Evolutionary conservation across 2,113 vertebrate species (phyloP).

Genomic region (Laterallus jamaicensis): DNA sequence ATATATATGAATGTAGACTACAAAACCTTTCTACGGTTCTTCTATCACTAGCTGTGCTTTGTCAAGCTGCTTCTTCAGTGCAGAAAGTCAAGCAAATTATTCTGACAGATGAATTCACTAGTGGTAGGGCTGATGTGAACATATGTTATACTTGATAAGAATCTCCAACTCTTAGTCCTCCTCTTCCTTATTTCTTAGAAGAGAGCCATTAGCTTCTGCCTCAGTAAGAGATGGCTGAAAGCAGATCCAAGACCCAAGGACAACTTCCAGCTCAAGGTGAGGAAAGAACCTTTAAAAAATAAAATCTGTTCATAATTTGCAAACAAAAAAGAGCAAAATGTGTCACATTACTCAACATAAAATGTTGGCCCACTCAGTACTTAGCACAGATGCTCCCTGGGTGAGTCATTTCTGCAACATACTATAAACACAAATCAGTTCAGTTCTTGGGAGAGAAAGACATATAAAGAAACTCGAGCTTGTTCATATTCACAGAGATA

Average conservation of each 20-base stretch:
- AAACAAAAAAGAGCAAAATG: constrained; percentile 55
- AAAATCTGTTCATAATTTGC: background rate
- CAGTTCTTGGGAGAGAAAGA: background rate
- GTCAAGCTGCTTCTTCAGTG: background rate
- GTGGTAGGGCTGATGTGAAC: background rate
- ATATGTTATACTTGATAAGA: background rate
- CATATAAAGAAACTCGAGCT: background rate
- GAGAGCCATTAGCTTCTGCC: background rate
- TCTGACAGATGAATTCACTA: background rate
- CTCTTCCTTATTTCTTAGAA: background rate
- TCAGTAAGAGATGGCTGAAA: background rate
- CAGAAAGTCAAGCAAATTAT: background rate
- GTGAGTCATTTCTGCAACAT: constrained; percentile 42
- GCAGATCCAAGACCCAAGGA: background rate
- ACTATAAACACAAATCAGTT: constrained; percentile 19
- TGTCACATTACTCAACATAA: constrained; percentile 25
- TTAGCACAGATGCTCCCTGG: constrained; percentile 45
- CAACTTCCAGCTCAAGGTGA: background rate
- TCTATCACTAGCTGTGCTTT: background rate
- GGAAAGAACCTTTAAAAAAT: background rate
- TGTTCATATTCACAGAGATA: background rate
- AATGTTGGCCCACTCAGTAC: constrained; percentile 37
- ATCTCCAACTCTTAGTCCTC: background rate
- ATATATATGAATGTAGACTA: background rate
- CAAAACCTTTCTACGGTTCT: background rate